Evolutionary conservation across 1,140 invertebrate species (phyloP).

Genomic region (Drosophila cardini): DNA sequence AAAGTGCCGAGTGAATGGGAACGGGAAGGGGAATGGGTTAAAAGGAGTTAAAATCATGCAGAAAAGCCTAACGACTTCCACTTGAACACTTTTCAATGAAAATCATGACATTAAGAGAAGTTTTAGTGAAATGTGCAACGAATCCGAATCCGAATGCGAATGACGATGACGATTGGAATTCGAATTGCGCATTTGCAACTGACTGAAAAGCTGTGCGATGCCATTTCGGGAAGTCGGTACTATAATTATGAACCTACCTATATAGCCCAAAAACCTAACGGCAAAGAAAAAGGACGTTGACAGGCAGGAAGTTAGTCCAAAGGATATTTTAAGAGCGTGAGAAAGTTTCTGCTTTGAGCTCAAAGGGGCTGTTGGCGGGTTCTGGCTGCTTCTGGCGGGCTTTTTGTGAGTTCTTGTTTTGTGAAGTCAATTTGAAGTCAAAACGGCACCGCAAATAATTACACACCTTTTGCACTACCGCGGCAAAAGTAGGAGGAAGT

Average conservation of each 20-base stretch:
- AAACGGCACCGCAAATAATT: slow-evolving; percentile 68
- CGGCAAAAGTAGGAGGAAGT: slow-evolving; percentile 52
- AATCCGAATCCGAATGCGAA: slow-evolving; percentile 39
- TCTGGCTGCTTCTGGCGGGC: slow-evolving; percentile 64
- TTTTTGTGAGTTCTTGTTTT: slow-evolving; percentile 45
- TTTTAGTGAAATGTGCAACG: slow-evolving; percentile 72
- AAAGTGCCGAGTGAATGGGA: background rate
- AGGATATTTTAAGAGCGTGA: slow-evolving; percentile 59
- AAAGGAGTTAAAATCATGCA: slow-evolving; percentile 41
- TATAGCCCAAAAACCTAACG: background rate
- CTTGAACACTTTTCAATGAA: slow-evolving; percentile 81
- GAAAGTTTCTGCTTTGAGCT: slow-evolving; percentile 47
- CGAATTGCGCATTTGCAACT: slow-evolving; percentile 75
- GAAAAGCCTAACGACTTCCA: slow-evolving; percentile 80
- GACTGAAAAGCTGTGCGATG: slow-evolving; percentile 46
- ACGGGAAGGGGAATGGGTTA: background rate
- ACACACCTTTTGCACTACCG: slow-evolving; percentile 54
- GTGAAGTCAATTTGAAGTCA: slow-evolving; percentile 57
- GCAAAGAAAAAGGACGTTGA: background rate
- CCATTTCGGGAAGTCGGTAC: slow-evolving; percentile 22
- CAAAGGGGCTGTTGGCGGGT: slow-evolving; percentile 25
- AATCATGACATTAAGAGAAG: slow-evolving; percentile 43
- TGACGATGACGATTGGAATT: slow-evolving; percentile 9
- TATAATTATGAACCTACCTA: slow-evolving; percentile 40
- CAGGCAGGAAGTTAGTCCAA: slow-evolving; percentile 62